These are phyloP conservation scores for Corythornis cristatus DNA, from an alignment of 2,113 vertebrate genomes.

Conservation along the genomic window DNA sequence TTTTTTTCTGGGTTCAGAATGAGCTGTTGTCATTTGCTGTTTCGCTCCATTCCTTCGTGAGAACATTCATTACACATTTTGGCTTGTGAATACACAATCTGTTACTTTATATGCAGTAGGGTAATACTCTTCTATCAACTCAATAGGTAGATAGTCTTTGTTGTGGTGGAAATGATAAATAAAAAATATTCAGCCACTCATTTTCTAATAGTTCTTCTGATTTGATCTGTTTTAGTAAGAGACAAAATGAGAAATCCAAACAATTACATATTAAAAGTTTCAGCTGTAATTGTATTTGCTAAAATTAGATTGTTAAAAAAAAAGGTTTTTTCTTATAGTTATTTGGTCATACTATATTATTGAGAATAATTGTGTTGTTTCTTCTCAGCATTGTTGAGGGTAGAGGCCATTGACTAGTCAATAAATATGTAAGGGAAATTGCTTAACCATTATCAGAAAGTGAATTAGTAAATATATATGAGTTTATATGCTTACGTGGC, in stretches of 20 bases:
- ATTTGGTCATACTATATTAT: background rate
- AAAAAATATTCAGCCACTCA: background rate
- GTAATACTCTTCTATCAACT: background rate
- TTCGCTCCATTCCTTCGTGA: background rate
- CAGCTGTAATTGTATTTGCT: background rate
- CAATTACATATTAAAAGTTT: background rate
- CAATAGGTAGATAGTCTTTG: background rate
- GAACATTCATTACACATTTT: background rate
- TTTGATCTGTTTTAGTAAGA: background rate
- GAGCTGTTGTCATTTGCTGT: background rate
- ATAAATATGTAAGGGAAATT: background rate
- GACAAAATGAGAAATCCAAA: background rate
- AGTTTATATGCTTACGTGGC: background rate
- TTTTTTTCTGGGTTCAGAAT: background rate
- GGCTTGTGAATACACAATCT: background rate
- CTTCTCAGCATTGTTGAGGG: background rate
- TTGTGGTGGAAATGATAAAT: background rate
- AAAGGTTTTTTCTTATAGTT: background rate
- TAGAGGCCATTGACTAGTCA: background rate
- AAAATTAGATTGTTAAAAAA: background rate
- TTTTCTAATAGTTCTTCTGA: background rate
- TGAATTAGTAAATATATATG: background rate
- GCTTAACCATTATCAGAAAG: constrained; percentile 1
- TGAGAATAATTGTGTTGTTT: background rate
- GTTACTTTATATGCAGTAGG: background rate